Base-by-base conservation (phyloP, 2,888 invertebrate genomes). In the Diaphora mendica region DNA sequence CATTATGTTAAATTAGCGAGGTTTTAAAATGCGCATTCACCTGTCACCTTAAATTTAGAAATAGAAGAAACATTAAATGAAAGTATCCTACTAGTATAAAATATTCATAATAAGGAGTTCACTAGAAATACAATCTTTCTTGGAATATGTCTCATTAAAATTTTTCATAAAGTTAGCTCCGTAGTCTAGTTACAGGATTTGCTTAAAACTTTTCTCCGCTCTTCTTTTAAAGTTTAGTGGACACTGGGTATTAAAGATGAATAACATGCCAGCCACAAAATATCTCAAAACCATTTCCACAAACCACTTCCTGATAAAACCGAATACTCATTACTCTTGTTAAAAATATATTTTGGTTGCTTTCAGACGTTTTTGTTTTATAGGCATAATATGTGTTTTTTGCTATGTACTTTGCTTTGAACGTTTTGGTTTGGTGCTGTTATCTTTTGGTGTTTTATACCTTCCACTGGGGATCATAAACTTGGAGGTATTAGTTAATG, bases 61-160 rank as follows among this genome's bases (percentile, higher is more conserved):
- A n/a, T 3, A 55, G 11, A n/a, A 55, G 9, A 55, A 55, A 55
- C 0, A 23, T 51, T 4, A 0, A 51, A 51, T 9, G 23, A 8
- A 51, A 2, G 9, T 23, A 51, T 20, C n/a, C 51, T 9, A n/a
- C 11, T 7, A 8, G 9, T 9, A 55, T n/a, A 11, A 55, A 55
- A 23, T n/a, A 55, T 55, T 23, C n/a, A 55, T 9, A 55, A n/a
- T 55, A 55, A 48, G 48, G 20, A 48, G n/a, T 55, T 23, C n/a
- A 8, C 51, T 64, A 17, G 33, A n/a, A 26, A 30, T 64, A 64
- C 51, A 7, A 15, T 64, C 64, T 26, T 64, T 30, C 64, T 64
- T 64, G 64, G 64, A 64, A 30, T 62, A 30, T 30, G 30, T 33
- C 33, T 64, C 33, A 33, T 64, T 64, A 64, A 64, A 64, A 64